Base-by-base conservation (phyloP, 2,888 invertebrate species). In the Amphimallon solstitiale region DNA sequence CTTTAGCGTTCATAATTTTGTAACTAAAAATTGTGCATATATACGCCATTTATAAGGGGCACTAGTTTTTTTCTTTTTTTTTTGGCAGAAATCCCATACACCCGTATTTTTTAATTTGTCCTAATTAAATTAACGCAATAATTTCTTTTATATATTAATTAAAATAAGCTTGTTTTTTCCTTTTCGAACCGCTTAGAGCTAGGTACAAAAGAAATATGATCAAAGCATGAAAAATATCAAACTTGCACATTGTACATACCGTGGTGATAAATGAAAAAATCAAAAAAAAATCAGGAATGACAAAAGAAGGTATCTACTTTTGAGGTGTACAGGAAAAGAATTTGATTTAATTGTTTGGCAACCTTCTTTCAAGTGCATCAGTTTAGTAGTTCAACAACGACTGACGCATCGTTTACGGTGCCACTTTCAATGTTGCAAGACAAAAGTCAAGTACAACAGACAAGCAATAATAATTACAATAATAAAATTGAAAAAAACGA, bases 371-470 rank as follows among this genome's bases (percentile, higher is more conserved):
- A 29, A 15, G 29, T 23, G 56, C 64, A 35, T 23, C 15, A 65
- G 56, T 48, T 59, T 40, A 48, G 48, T 7, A n/a, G n/a, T n/a
- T n/a, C 14, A 10, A 37, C 29, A 34, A n/a, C 34, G 54, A 40
- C 64, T 59, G 59, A 56, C 38, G 56, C 64, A 48, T 46, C n/a
- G 1, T 71, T 67, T 71, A 71, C 68, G 68, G 73, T 75, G 76
- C 78, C 78, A 77, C 34, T 71, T 77, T 76, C 77, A 66, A 54
- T 80, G 70, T 80, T 73, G 80, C 79, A 80, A 79, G 78, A 78
- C 77, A 73, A 67, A 67, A 56, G 67, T 67, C 67, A 67, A 67
- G 67, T 67, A 67, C 63, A 54, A 48, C 51, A 60, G 66, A 63
- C 63, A 62, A 62, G 43, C 52, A 45, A 63, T 35, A 34, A 48